Base-by-base conservation (phyloP, 2,113 vertebrate genomes). In the Penelope pileata region DNA sequence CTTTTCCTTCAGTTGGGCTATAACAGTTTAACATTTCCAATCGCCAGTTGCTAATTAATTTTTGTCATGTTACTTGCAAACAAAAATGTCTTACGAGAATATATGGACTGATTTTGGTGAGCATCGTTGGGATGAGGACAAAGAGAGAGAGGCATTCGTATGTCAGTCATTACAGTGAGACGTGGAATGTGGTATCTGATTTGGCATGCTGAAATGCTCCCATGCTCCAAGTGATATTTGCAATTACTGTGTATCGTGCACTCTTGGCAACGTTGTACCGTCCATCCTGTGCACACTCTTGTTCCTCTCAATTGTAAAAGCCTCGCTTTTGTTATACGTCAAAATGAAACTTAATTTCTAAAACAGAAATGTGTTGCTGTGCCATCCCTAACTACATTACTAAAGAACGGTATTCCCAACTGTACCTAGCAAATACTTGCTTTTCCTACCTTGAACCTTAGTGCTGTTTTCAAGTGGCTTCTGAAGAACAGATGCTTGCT, bases 271-370 rank as follows among this genome's bases (percentile, higher is more conserved):
- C 4, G 0, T 43, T 62, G 59, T 59, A 69, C 34, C 27, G 34
- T 93, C 68, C 32, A 19, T 80, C 0, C 1, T 38, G 34, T 50
- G 59, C 45, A n/a, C 30, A 15, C 4, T 2, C 56, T 86, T 83
- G 27, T 83, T 54, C 29, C 38, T 68, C 79, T 85, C 63, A 86
- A 94, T 93, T 88, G 88, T 78, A 78, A 92, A 86, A 80, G 38
- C 16, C 48, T 78, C 72, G 10, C 7, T 83, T 90, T 83, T 78
- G 32, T 77, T 91, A 78, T 51, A 40, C 34, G 75, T 75, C 43
- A 81, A 90, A 92, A 93, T 68, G 26, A 78, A 94, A 91, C 30
- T 67, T 86, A 29, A 78, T 95, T 92, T 94, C n/a, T 29, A n/a
- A 72, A 92, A 59, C 43, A 91, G 60, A 43, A 23, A 47, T 53